Evolutionary conservation across 2,797 vertebrate genomes (phyloP).

Genomic region (Channallabes apus): DNA sequence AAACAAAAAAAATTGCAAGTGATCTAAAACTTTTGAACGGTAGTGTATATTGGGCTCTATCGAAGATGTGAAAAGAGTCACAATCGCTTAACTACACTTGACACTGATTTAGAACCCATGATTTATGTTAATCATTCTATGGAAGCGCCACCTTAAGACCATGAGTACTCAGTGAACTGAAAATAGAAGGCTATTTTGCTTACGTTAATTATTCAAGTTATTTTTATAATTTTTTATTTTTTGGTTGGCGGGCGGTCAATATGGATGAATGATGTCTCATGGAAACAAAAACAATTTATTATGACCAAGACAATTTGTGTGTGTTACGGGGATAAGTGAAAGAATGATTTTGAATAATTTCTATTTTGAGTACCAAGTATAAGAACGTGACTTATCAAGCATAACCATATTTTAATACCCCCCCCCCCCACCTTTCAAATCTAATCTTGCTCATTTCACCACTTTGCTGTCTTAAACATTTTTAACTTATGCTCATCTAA

Average conservation of each 20-base stretch:
- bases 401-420: background rate
- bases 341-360: slow-evolving; percentile 19
- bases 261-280: background rate
- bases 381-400: background rate
- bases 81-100: slow-evolving; percentile 10
- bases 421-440: background rate
- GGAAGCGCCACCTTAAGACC: slow-evolving; percentile 27
- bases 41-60: background rate
- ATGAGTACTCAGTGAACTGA: background rate
- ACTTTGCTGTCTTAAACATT: background rate
- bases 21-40: no score
- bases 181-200: background rate
- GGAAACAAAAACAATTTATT: background rate
- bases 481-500: no score
- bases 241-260: background rate
- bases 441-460: background rate
- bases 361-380: slow-evolving; percentile 21
- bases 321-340: background rate
- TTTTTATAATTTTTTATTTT: background rate
- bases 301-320: background rate
- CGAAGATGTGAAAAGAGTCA: slow-evolving; percentile 4
- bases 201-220: background rate
- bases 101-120: slow-evolving; percentile 8
- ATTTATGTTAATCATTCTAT: slow-evolving; percentile 36
- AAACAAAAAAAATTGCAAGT: no score